These are phyloP conservation scores for Isaurus tuberculatus DNA, from an alignment of 92 coral and sea anemone genomes.

Conservation along the genomic window DNA sequence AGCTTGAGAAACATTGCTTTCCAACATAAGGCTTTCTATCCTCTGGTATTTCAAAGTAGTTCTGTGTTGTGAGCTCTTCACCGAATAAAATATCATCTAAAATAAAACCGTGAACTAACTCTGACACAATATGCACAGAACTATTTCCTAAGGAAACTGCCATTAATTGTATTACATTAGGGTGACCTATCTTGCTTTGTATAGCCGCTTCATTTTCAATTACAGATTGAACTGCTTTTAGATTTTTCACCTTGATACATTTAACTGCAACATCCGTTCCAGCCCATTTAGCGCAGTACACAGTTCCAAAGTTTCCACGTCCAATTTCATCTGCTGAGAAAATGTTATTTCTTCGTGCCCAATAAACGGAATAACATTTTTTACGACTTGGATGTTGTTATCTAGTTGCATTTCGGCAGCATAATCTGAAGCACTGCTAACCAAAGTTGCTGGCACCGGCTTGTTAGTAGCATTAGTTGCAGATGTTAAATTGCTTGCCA, in stretches of 20 bases:
- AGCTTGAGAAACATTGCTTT: slow-evolving; percentile 43
- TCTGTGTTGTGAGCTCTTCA: slow-evolving; percentile 26
- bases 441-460: background rate
- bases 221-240: slow-evolving; percentile 27
- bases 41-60: slow-evolving; percentile 25
- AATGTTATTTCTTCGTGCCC: too few species aligned
- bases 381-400: slow-evolving; percentile 1
- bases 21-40: slow-evolving; percentile 36
- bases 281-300: too few species aligned
- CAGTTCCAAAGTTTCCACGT: too few species aligned
- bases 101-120: slow-evolving; percentile 30
- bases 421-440: background rate
- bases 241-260: slow-evolving; percentile 32
- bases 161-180: slow-evolving; percentile 47
- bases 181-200: slow-evolving; percentile 45
- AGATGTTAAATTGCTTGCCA: background rate
- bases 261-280: slow-evolving; percentile 47
- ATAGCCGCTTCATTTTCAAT: slow-evolving; percentile 22
- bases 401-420: slow-evolving; percentile 9
- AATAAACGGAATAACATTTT: slow-evolving; percentile 22
- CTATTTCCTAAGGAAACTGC: slow-evolving; percentile 44
- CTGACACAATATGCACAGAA: slow-evolving; percentile 39
- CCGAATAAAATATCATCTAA: slow-evolving; percentile 40
- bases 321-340: too few species aligned
- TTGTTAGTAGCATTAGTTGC: background rate